phyloP scores from a whole-genome alignment of 2,797 vertebrate genomes.

The Trachurus trachurus region DNA sequence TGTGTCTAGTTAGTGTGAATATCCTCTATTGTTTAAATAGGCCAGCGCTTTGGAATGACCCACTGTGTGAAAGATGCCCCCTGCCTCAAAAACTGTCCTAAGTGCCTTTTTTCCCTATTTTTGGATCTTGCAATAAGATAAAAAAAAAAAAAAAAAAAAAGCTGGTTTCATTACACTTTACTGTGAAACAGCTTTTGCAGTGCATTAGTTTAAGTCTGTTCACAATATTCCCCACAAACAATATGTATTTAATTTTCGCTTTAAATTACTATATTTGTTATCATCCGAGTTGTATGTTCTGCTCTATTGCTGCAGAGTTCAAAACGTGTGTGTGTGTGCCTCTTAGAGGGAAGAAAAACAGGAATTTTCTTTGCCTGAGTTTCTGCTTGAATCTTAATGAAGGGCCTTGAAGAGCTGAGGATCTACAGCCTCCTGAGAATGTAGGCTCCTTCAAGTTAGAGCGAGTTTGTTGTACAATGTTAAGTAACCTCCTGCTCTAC shows the following conservation, averaged over 20 bases:
- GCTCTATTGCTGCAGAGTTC: conserved; percentile 15
- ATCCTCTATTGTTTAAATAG: conserved; percentile 72
- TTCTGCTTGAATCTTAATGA: conserved; percentile 74
- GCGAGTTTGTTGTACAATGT: conserved; percentile 41
- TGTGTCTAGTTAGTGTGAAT: conserved; percentile 68
- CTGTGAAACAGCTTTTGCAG: conserved; percentile 27
- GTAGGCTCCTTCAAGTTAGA: conserved; percentile 22
- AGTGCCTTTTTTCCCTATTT: conserved; percentile 50
- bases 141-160: conserved; percentile 19
- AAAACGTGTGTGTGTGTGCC: conserved; percentile 20
- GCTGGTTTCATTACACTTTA: conserved; percentile 17
- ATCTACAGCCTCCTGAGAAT: conserved; percentile 51
- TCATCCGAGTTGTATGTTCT: conserved; percentile 1
- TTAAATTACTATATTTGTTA: neutral
- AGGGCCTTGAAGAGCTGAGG: conserved; percentile 42
- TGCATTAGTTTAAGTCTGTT: conserved; percentile 9
- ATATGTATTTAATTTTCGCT: neutral
- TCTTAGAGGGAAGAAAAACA: conserved; percentile 29
- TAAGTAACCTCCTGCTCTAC: conserved; percentile 33
- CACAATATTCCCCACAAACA: neutral
- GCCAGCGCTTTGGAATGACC: conserved; percentile 51
- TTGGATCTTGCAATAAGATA: conserved; percentile 13
- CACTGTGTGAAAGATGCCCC: conserved; percentile 54
- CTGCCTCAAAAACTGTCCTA: conserved; percentile 43
- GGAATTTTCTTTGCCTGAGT: conserved; percentile 43